Percentiles rank a stretch among this genome's conserved stretches.
Conservation (phyloP, 2,888 invertebrate species). For the Pristionchus exspectatus region DNA sequence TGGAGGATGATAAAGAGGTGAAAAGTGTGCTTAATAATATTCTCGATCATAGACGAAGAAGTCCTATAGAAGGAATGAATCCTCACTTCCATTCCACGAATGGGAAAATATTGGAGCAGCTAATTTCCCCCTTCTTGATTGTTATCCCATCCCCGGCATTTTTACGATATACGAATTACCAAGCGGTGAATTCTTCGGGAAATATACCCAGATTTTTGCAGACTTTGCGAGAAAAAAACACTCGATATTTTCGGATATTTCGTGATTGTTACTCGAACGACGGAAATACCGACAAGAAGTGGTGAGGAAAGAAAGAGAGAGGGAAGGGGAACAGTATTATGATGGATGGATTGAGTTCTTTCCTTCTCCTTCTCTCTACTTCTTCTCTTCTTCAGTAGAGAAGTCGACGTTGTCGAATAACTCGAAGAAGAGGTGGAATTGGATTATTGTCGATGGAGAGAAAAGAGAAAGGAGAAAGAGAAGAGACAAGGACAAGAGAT, state of each 20-base stretch:
- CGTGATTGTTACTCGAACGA: background rate
- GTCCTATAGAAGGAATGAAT: background rate
- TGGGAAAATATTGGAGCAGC: background rate
- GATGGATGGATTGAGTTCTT: slow-evolving; percentile 19
- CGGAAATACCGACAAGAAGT: slow-evolving; percentile 1
- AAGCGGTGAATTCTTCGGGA: background rate
- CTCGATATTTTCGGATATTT: background rate
- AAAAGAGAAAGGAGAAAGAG: background rate
- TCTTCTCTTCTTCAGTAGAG: background rate
- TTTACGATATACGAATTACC: background rate
- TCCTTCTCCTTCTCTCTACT: background rate
- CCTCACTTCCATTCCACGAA: background rate
- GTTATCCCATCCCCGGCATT: background rate
- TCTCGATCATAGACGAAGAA: background rate
- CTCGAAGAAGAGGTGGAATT: slow-evolving; percentile 47
- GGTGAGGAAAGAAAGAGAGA: background rate
- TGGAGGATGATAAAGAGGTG: background rate
- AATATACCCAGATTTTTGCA: background rate
- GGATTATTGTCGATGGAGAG: slow-evolving; percentile 24
- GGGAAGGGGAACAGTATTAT: background rate
- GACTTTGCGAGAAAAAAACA: background rate
- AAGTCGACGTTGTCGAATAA: slow-evolving; percentile 18
- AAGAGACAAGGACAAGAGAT: background rate
- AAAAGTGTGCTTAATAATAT: background rate
- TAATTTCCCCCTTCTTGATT: background rate